Evolutionary conservation across 2,113 vertebrate genomes (phyloP).

Genomic region (Xyliphius kryptos): DNA sequence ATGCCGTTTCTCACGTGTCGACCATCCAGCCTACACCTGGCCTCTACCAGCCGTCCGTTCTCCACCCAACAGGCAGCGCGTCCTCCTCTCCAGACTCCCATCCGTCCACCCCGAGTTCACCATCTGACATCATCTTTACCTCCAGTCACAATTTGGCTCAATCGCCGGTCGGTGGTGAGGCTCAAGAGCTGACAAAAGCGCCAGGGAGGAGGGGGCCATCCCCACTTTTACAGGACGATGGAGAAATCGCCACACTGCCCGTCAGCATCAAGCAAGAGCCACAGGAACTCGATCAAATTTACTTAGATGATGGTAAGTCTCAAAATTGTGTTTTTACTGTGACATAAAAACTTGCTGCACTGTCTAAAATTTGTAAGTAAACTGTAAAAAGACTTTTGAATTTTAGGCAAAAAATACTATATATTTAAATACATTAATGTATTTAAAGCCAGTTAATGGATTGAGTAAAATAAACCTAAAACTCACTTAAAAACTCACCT

Average conservation of each 20-base stretch:
- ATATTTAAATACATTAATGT: too few species aligned
- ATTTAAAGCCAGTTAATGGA: too few species aligned
- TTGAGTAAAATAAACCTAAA: too few species aligned
- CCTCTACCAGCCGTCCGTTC: constrained; percentile 69
- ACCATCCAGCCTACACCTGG: constrained; percentile 76
- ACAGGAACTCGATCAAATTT: constrained; percentile 95
- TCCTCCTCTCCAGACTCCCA: constrained; percentile 67
- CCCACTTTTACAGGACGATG: constrained; percentile 70
- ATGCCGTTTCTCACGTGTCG: constrained; percentile 65
- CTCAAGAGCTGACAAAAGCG: constrained; percentile 48
- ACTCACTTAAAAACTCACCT: too few species aligned
- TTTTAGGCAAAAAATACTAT: too few species aligned
- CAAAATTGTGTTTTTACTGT: background rate
- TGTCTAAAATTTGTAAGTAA: too few species aligned
- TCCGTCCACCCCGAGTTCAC: constrained; percentile 53
- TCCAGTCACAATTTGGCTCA: constrained; percentile 71
- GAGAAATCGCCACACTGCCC: constrained; percentile 70
- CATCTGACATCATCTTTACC: constrained; percentile 68
- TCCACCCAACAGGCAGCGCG: constrained; percentile 70
- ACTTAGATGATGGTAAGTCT: constrained; percentile 94
- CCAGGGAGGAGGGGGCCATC: constrained; percentile 58
- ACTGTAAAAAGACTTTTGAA: too few species aligned
- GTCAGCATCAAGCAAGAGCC: constrained; percentile 93
- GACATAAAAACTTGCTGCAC: background rate
- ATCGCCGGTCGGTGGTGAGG: constrained; percentile 54